Base-by-base conservation (phyloP, 2,797 vertebrate genomes). In the Acrocephalus scirpaceus region DNA sequence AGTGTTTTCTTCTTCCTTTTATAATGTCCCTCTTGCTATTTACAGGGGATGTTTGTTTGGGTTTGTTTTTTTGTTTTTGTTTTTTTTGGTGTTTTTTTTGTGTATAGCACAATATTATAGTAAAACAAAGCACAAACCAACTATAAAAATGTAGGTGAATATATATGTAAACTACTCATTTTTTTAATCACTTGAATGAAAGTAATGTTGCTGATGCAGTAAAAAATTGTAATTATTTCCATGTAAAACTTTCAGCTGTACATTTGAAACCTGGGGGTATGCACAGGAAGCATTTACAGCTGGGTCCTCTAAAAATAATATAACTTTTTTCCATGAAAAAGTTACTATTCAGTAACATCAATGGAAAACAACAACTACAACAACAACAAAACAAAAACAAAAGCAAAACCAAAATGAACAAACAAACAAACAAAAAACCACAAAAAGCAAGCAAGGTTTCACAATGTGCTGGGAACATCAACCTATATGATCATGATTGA, bases 221-320 rank as follows among this genome's bases (percentile, higher is more conserved):
- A 62, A 85, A 82, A 79, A 74, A 27, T 0, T 20, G 7, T 21
- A 32, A 40, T 48, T 56, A 38, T 70, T 93, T 29, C 8, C 44
- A 10, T 53, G 5, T 32, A 88, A 82, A 76, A 36, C 15, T 45
- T 82, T 60, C 16, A 83, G 1, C 2, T 64, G 10, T 27, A 36
- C 16, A 40, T 70, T 48, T 73, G 38, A 85, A 87, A 69, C 6
- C 36, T 0, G 1, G 8, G 4, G 2, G 1, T 14, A 11, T 25
- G 19, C 9, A 12, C 1, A 3, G 22, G 13, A 70, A 78, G 6
- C 16, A 42, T 75, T 88, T 92, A 36, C 44, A 90, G 7, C 11
- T 48, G 18, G 2, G 21, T 45, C 4, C 5, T 29, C 26, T 72
- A 51, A 38, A 5, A 86, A 22, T 32, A 61, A 36, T 17, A 22